These are phyloP conservation scores for Megaceryle torquata DNA, from an alignment of 2,113 vertebrate genomes.

Conservation along the genomic window DNA sequence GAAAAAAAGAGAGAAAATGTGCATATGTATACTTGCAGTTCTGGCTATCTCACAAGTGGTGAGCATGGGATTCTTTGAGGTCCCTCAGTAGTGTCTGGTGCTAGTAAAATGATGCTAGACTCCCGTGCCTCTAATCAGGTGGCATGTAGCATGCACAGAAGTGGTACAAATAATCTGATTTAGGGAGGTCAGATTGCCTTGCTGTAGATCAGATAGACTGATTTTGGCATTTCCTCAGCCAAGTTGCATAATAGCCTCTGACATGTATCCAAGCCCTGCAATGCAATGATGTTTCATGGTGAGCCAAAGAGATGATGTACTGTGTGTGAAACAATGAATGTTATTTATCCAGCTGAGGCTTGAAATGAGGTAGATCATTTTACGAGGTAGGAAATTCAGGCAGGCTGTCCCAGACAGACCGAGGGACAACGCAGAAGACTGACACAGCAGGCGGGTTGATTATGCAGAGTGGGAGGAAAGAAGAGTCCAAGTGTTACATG, in stretches of 20 bases:
- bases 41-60: neutral
- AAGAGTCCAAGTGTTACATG: neutral
- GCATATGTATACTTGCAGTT: neutral
- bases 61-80: neutral
- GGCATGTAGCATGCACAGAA: neutral
- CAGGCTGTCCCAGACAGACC: neutral
- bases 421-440: neutral
- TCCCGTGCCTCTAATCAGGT: neutral
- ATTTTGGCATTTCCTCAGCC: neutral
- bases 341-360: neutral
- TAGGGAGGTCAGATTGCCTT: neutral
- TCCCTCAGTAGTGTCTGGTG: neutral
- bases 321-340: neutral
- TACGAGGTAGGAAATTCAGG: neutral
- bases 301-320: conserved; percentile 25
- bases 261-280: neutral
- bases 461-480: neutral
- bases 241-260: neutral
- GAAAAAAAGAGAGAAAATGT: neutral
- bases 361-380: neutral
- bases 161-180: neutral
- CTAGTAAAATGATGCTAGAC: neutral
- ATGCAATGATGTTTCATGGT: neutral
- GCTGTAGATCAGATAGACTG: neutral
- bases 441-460: neutral